Percentiles rank a stretch among this genome's conserved stretches.
Evolutionary conservation across 1,140 invertebrate species (phyloP).

Genomic region (Drosophila pachea): DNA sequence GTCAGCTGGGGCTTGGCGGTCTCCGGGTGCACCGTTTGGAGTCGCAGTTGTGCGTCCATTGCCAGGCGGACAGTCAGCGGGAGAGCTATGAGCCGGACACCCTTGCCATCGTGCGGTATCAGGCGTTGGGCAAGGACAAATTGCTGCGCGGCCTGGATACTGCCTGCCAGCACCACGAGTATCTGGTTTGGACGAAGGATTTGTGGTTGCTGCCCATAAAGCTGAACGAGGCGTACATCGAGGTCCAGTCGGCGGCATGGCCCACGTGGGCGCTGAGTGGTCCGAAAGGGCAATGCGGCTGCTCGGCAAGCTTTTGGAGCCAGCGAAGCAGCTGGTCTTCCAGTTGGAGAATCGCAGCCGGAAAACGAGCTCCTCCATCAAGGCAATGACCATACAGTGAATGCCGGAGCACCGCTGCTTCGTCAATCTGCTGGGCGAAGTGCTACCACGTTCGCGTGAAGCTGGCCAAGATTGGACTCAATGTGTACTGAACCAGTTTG

Average conservation of each 20-base stretch:
- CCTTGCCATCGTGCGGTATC: slow-evolving; percentile 43
- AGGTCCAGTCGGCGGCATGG: slow-evolving; percentile 25
- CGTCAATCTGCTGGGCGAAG: slow-evolving; percentile 48
- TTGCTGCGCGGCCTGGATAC: slow-evolving; percentile 38
- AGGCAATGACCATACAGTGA: background rate
- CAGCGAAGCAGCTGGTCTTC: background rate
- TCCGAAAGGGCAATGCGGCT: background rate
- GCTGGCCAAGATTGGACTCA: slow-evolving; percentile 35
- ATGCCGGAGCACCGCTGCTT: slow-evolving; percentile 46
- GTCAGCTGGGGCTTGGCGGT: slow-evolving; percentile 21
- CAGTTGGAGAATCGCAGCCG: background rate
- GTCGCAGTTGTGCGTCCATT: background rate
- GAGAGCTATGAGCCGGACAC: background rate
- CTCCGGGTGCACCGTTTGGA: slow-evolving; percentile 20
- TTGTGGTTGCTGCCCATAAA: slow-evolving; percentile 35
- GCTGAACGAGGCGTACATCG: background rate
- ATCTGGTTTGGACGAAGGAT: slow-evolving; percentile 38
- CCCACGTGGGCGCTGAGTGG: slow-evolving; percentile 29
- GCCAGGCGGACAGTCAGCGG: background rate
- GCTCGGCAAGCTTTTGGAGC: slow-evolving; percentile 19
- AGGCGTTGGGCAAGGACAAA: background rate
- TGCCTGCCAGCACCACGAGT: slow-evolving; percentile 2
- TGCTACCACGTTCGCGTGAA: slow-evolving; percentile 46
- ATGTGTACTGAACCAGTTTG: slow-evolving; percentile 40
- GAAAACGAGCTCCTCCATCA: slow-evolving; percentile 33